These are phyloP conservation scores for Galaxea fascicularis DNA, from an alignment of 92 coral and sea anemone species.

Conservation along the genomic window DNA sequence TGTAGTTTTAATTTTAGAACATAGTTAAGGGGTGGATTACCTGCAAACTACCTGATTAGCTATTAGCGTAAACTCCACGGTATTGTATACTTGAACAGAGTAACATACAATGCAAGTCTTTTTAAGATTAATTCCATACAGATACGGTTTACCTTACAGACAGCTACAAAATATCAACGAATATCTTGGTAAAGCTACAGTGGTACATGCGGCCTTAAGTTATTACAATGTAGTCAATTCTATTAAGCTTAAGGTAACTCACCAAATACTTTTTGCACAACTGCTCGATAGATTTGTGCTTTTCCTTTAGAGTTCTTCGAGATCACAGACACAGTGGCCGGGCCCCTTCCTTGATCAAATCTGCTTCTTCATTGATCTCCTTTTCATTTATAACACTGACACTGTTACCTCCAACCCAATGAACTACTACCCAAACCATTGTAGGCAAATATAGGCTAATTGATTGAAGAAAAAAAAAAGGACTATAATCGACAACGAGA, in stretches of 20 bases:
- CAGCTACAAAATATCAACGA: too few relatives aligned
- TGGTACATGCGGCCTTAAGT: background rate
- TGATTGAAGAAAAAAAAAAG: background rate
- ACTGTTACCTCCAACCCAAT: background rate
- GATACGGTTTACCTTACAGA: background rate
- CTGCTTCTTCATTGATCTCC: conserved; percentile 19
- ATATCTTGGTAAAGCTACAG: background rate
- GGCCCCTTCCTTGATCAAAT: conserved; percentile 2
- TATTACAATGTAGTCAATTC: background rate
- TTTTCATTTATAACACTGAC: conserved; percentile 30
- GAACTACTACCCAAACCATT: background rate
- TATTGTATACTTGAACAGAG: conserved; percentile 1
- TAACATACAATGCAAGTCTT: background rate
- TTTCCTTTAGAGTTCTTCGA: conserved; percentile 35
- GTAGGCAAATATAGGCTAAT: too few relatives aligned
- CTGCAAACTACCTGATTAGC: too few relatives aligned
- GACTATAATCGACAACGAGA: background rate
- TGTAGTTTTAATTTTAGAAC: too few relatives aligned
- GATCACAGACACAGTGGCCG: conserved; percentile 20
- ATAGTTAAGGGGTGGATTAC: too few relatives aligned
- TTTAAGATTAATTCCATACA: background rate
- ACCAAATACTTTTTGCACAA: conserved; percentile 47
- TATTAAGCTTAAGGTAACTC: conserved; percentile 1
- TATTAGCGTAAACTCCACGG: background rate
- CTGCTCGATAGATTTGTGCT: conserved; percentile 23